phyloP scores from a whole-genome alignment of 2,113 vertebrate genomes.

The Trogon melanurus region DNA sequence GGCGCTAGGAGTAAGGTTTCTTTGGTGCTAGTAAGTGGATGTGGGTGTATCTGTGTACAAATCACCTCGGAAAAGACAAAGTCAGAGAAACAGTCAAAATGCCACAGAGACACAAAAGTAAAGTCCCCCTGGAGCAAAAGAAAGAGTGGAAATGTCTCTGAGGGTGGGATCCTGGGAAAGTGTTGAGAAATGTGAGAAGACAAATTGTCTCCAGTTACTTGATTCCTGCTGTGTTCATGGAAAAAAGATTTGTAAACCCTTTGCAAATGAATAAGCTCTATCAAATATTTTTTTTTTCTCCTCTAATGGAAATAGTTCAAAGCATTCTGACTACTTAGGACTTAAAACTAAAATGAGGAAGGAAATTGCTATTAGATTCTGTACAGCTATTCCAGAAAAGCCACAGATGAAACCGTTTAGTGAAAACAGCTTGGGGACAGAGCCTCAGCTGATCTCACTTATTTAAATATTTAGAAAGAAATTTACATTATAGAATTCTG shows the following conservation, averaged over 20 bases:
- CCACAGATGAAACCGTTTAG: neutral
- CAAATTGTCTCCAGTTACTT: neutral
- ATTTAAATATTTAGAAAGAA: neutral
- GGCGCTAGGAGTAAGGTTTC: neutral
- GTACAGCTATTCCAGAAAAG: neutral
- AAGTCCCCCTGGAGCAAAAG: neutral
- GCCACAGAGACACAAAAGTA: neutral
- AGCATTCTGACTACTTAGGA: neutral
- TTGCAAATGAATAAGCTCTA: neutral
- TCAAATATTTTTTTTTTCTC: neutral
- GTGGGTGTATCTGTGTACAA: neutral
- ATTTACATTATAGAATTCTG: neutral
- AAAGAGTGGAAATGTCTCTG: neutral
- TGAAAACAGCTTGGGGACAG: neutral
- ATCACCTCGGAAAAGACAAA: neutral
- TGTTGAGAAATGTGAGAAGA: constrained; percentile 2
- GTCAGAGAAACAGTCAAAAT: neutral
- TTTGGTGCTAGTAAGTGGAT: neutral
- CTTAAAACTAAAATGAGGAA: neutral
- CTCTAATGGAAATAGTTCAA: neutral
- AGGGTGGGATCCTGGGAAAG: neutral
- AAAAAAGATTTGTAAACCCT: constrained; percentile 14
- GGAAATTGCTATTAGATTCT: neutral
- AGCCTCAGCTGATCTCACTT: neutral
- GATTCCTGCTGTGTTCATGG: neutral